Evolutionary conservation across 2,113 vertebrate species (phyloP), one percentile per base, ranked within the genome.

Genomic region (Vidua chalybeata): DNA sequence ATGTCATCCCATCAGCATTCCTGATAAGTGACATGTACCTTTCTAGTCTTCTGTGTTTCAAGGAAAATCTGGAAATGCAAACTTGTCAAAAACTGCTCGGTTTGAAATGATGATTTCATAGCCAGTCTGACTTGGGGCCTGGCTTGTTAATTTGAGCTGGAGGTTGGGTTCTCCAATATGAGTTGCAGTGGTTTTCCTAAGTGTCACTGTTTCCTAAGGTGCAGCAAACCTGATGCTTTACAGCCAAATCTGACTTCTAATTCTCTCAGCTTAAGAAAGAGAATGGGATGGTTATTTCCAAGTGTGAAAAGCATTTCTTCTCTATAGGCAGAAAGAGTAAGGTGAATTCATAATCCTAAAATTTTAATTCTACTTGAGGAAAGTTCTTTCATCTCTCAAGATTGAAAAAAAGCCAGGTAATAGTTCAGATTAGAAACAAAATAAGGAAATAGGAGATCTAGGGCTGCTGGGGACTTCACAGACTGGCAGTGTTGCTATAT

Each of bases 11-110:
- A 1, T 74, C 17, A 9, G 48, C 80, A 56, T 84, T 80, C 56
- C 45, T 74, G 39, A 46, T 74, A 21, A 66, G 10, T 39, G 23
- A 72, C 75, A 67, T 2, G 1, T 43, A 75, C 89, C 66, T 75
- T 92, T 49, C 80, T 88, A 92, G 64, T 52, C 64, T 68, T 64
- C 43, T 2, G 0, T 72, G 26, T 84, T 84, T 67, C 4, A 4
- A 58, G 80, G 78, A 75, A 88, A 87, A 91, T 51, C 43, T 91
- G 68, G 78, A 77, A 94, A 95, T 35, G 12, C 51, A 73, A 81
- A 68, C 45, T 78, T 81, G 48, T 67, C 48, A 80, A 90, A 79
- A 86, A n/a, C 52, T 19, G 17, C 45, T 87, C 2, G 0, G 7
- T 88, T 78, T 84, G 83, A 89, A 89, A 74, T 31, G 3, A 51